Percentiles rank a stretch among this genome's conserved stretches.
These are phyloP conservation scores for Papilio glaucus DNA, from an alignment of 1,140 invertebrate genomes.

Conservation along the genomic window DNA sequence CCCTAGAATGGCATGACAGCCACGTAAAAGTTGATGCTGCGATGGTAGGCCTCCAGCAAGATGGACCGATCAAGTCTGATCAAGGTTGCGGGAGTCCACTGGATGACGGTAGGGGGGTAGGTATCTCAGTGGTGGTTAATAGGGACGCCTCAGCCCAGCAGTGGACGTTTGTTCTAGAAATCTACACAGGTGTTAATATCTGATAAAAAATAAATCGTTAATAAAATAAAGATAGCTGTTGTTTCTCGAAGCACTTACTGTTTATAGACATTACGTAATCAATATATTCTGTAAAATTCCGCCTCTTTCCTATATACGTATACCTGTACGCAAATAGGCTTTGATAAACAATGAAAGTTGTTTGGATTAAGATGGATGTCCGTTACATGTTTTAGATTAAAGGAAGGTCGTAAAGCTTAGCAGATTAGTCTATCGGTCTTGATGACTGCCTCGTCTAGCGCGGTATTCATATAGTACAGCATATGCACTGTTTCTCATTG, in stretches of 20 bases:
- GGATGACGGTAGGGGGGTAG: too few relatives aligned
- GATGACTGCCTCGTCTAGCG: slow-evolving; percentile 12
- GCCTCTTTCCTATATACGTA: neutral
- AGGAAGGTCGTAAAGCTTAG: slow-evolving; percentile 63
- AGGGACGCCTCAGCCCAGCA: too few relatives aligned
- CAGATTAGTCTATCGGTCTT: slow-evolving; percentile 43
- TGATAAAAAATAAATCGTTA: too few relatives aligned
- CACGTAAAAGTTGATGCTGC: too few relatives aligned
- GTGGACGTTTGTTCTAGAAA: too few relatives aligned
- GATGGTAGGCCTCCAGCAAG: too few relatives aligned
- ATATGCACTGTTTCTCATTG: slow-evolving; percentile 16
- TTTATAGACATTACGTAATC: slow-evolving; percentile 11
- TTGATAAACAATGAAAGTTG: slow-evolving; percentile 53
- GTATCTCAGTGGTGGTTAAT: too few relatives aligned
- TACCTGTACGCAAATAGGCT: slow-evolving; percentile 41
- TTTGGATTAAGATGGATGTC: slow-evolving; percentile 67
- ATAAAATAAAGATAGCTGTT: too few relatives aligned
- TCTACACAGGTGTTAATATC: too few relatives aligned
- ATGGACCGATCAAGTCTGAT: too few relatives aligned
- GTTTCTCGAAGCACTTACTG: neutral
- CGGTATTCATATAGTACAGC: neutral
- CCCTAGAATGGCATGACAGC: too few relatives aligned
- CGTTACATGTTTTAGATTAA: slow-evolving; percentile 56
- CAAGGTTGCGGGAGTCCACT: too few relatives aligned
- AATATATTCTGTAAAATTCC: slow-evolving; percentile 31